Conservation (phyloP, 92 coral and sea anemone genomes). For the Porites divaricata region DNA sequence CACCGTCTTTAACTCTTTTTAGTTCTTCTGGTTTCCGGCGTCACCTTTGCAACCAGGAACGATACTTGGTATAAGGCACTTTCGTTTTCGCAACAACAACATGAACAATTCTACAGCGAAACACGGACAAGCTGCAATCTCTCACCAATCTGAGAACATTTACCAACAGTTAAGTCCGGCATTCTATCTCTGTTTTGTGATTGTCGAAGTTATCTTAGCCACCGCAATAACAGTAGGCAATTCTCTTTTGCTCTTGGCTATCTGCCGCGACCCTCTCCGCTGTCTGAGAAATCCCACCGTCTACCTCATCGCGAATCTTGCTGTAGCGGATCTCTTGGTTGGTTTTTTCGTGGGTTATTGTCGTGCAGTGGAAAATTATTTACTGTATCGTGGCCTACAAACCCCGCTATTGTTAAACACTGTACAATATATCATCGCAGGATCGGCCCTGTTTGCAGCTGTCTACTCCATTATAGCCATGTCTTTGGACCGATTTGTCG, state of each 20-base stretch:
- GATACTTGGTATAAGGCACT: background rate
- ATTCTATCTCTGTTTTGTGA: constrained; percentile 12
- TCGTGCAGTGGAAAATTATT: constrained; percentile 21
- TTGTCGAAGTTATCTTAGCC: background rate
- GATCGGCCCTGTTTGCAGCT: constrained; percentile 4
- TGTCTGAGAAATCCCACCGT: constrained; percentile 32
- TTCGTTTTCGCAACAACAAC: background rate
- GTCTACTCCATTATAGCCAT: constrained; percentile 10
- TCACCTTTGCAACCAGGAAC: background rate
- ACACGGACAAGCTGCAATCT: background rate
- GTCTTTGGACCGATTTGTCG: constrained; percentile 35
- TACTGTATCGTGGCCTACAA: background rate
- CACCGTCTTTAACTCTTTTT: too few species aligned
- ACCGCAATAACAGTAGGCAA: constrained; percentile 2
- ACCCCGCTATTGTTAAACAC: constrained; percentile 1
- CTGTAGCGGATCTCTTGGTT: constrained; percentile 11
- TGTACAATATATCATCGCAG: constrained; percentile 1
- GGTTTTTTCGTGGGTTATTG: constrained; percentile 24
- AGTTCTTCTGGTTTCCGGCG: too few species aligned
- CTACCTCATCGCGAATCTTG: constrained; percentile 34
- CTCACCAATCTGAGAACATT: background rate
- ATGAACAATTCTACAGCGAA: constrained; percentile 7
- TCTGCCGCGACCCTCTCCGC: constrained; percentile 31
- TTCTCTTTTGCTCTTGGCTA: constrained; percentile 7
- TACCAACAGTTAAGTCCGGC: constrained; percentile 14